Percentiles rank a stretch among this genome's conserved stretches.
phyloP scores from a whole-genome alignment of 2,888 invertebrate genomes.

The Charanyca ferruginea region DNA sequence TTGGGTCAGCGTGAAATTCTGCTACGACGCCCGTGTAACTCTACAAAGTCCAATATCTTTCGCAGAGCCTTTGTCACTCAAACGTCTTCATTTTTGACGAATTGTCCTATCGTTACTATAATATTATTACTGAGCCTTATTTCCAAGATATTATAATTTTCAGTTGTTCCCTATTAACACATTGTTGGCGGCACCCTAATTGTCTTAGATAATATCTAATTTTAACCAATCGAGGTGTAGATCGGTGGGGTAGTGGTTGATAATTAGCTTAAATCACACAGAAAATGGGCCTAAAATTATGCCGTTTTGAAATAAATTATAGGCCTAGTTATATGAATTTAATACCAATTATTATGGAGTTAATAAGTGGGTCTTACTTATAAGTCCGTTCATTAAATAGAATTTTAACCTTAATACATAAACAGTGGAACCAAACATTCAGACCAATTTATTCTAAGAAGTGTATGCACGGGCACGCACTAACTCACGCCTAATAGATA shows the following conservation, averaged over 20 bases:
- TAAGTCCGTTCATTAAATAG: slow-evolving; percentile 23
- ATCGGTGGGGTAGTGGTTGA: slow-evolving; percentile 53
- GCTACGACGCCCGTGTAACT: slow-evolving; percentile 80
- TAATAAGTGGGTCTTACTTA: slow-evolving; percentile 36
- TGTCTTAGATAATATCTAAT: slow-evolving; percentile 58
- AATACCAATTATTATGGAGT: slow-evolving; percentile 37
- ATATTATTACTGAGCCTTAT: slow-evolving; percentile 29
- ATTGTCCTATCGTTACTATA: slow-evolving; percentile 34
- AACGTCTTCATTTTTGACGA: slow-evolving; percentile 66
- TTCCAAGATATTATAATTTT: slow-evolving; percentile 47
- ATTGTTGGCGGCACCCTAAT: slow-evolving; percentile 56
- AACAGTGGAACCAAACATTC: slow-evolving; percentile 10
- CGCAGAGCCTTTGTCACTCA: slow-evolving; percentile 70
- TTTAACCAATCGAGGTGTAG: slow-evolving; percentile 45
- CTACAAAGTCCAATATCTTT: slow-evolving; percentile 79
- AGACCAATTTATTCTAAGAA: slow-evolving; percentile 16
- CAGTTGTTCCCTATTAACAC: slow-evolving; percentile 54
- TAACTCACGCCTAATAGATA: slow-evolving; percentile 16
- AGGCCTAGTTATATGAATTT: slow-evolving; percentile 38
- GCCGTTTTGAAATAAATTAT: slow-evolving; percentile 40
- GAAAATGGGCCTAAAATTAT: slow-evolving; percentile 45
- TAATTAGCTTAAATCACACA: slow-evolving; percentile 62
- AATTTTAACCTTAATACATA: slow-evolving; percentile 12
- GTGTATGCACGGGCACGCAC: slow-evolving; percentile 10
- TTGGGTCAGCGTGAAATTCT: slow-evolving; percentile 90